phyloP scores from a whole-genome alignment of 2,888 invertebrate species.

The Linnaemya vulpina region DNA sequence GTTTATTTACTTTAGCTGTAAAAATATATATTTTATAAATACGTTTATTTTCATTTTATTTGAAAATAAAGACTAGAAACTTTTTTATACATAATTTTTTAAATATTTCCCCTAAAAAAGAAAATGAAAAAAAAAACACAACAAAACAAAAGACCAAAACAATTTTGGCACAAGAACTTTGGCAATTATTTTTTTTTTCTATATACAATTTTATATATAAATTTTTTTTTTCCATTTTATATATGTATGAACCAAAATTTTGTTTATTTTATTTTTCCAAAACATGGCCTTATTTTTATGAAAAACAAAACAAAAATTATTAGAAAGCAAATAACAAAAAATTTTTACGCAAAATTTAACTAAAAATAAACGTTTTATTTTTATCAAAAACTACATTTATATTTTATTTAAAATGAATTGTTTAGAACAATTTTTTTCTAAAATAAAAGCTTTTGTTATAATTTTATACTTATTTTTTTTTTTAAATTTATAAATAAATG shows the following conservation, averaged over 20 bases:
- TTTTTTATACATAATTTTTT: constrained; percentile 61
- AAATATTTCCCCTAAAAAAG: constrained; percentile 29
- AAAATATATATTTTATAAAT: constrained; percentile 31
- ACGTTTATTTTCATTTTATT: constrained; percentile 33
- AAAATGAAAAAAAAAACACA: constrained; percentile 38
- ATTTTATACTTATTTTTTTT: constrained; percentile 33
- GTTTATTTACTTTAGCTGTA: constrained; percentile 58
- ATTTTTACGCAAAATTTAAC: constrained; percentile 63
- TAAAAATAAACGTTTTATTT: constrained; percentile 13
- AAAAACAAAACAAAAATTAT: constrained; percentile 45
- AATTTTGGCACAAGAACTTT: constrained; percentile 69
- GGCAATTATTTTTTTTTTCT: constrained; percentile 68
- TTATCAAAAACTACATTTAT: constrained; percentile 41
- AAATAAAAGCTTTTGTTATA: constrained; percentile 67
- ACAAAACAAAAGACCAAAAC: constrained; percentile 60
- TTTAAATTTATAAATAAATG: constrained; percentile 47
- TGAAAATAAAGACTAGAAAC: constrained; percentile 62
- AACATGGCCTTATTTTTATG: constrained; percentile 73
- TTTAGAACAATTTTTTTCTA: constrained; percentile 69
- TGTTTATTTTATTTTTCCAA: constrained; percentile 57
- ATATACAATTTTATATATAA: constrained; percentile 53
- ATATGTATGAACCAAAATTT: constrained; percentile 62
- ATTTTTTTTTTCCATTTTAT: constrained; percentile 40
- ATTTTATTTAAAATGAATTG: constrained; percentile 67
- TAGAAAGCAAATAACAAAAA: constrained; percentile 50